phyloP scores from a whole-genome alignment of 2,888 invertebrate species.

The Parnassius mnemosyne region DNA sequence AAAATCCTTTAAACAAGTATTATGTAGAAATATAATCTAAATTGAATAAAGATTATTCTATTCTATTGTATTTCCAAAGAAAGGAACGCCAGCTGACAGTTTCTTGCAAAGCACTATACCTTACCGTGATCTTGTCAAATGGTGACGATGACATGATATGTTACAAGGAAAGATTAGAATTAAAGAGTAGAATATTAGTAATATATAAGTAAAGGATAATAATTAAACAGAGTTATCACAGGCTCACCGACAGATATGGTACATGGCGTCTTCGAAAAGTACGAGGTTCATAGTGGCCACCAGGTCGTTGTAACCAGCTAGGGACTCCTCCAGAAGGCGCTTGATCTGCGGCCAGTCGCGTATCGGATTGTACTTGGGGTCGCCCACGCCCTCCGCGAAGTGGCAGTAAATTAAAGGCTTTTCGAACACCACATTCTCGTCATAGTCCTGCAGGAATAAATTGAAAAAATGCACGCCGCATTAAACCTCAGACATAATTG shows the following conservation, averaged over 20 bases:
- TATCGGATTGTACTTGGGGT: conserved; percentile 93
- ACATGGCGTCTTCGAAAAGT: conserved; percentile 96
- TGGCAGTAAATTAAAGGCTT: conserved; percentile 94
- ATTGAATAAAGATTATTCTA: too few relatives aligned
- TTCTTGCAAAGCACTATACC: too few relatives aligned
- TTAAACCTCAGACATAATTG: background rate
- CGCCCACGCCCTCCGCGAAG: conserved; percentile 94
- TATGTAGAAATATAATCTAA: too few relatives aligned
- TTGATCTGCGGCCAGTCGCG: conserved; percentile 85
- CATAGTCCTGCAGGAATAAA: conserved; percentile 77
- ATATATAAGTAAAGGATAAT: background rate
- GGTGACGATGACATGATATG: background rate
- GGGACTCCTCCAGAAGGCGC: conserved; percentile 88
- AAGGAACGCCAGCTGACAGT: too few relatives aligned
- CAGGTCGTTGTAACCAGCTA: conserved; percentile 93
- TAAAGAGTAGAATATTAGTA: too few relatives aligned
- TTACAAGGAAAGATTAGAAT: too few relatives aligned
- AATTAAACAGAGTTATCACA: background rate
- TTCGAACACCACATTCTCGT: conserved; percentile 85
- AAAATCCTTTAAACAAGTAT: too few relatives aligned
- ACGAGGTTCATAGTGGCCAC: conserved; percentile 96
- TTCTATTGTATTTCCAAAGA: too few relatives aligned
- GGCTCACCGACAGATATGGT: conserved; percentile 88
- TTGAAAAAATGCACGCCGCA: background rate
- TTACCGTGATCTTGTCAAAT: background rate